A percentile compares a stretch with the other conserved stretches of the same genome.
phyloP scores from a whole-genome alignment of 1,140 invertebrate species.

The Drosophila suzukii region DNA sequence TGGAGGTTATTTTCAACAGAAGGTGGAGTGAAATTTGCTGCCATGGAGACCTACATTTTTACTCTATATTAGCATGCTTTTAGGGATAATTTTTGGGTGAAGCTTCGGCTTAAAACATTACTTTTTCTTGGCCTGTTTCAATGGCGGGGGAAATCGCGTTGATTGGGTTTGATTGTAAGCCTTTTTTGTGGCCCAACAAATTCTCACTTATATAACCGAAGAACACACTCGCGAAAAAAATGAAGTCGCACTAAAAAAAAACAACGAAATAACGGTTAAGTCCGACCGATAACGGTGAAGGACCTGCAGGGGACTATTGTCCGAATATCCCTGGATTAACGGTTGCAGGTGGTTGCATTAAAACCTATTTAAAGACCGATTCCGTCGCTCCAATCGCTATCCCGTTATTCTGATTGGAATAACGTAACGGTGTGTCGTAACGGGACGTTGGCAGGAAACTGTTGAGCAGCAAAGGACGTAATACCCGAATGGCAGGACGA shows the following conservation, averaged over 20 bases:
- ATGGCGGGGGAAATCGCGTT: neutral
- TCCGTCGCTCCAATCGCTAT: slow-evolving; percentile 14
- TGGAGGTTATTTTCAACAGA: slow-evolving; percentile 1
- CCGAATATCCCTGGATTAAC: slow-evolving; percentile 29
- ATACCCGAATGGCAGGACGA: slow-evolving; percentile 21
- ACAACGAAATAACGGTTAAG: neutral
- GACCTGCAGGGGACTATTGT: neutral
- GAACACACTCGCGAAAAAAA: slow-evolving; percentile 32
- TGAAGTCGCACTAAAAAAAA: slow-evolving; percentile 21
- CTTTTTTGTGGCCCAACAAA: neutral
- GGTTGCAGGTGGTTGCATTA: slow-evolving; percentile 40
- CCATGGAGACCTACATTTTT: slow-evolving; percentile 2
- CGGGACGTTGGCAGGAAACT: slow-evolving; percentile 70
- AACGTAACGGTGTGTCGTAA: slow-evolving; percentile 62
- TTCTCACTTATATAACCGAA: slow-evolving; percentile 38
- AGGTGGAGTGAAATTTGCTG: neutral
- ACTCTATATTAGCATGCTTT: slow-evolving; percentile 16
- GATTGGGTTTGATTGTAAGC: neutral
- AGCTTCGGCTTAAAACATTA: slow-evolving; percentile 1
- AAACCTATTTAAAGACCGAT: slow-evolving; percentile 25
- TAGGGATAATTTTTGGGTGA: neutral
- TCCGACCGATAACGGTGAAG: neutral
- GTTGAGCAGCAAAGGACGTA: slow-evolving; percentile 58
- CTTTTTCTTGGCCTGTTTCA: slow-evolving; percentile 12
- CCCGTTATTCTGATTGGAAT: slow-evolving; percentile 26